Evolutionary conservation across 53 echinoderm and acorn worm species (phyloP).

Genomic region (Astropecten irregularis): DNA sequence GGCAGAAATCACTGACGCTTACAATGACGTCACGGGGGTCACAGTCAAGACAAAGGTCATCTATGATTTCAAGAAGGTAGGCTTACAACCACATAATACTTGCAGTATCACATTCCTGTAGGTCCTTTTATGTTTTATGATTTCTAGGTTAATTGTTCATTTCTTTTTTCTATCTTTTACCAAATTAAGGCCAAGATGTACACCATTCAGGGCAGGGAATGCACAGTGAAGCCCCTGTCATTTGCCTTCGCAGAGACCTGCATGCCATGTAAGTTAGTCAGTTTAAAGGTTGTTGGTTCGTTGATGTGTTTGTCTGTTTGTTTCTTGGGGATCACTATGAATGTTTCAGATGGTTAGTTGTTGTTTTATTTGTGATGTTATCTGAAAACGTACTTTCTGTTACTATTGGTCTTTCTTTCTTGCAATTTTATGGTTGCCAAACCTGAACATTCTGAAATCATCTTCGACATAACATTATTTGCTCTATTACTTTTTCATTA

Average conservation of each 20-base stretch:
- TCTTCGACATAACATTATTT: too few species aligned
- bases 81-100: not conserved
- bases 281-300: too few species aligned
- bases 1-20: not conserved
- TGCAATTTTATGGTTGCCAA: too few species aligned
- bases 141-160: too few species aligned
- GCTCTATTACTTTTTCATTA: too few species aligned
- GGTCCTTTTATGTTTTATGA: not conserved
- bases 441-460: too few species aligned
- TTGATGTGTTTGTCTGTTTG: too few species aligned
- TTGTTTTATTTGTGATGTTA: not conserved
- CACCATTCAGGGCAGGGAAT: not conserved
- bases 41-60: not conserved
- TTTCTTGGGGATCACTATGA: too few species aligned
- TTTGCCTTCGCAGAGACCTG: not conserved
- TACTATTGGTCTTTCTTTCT: too few species aligned
- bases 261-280: not conserved
- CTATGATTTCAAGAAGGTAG: not conserved
- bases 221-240: not conserved
- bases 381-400: too few species aligned
- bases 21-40: not conserved
- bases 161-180: not conserved
- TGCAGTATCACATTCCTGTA: not conserved
- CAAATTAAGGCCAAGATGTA: not conserved
- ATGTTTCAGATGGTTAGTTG: not conserved